Conservation (phyloP, 2,113 vertebrate genomes). For the Uria lomvia region DNA sequence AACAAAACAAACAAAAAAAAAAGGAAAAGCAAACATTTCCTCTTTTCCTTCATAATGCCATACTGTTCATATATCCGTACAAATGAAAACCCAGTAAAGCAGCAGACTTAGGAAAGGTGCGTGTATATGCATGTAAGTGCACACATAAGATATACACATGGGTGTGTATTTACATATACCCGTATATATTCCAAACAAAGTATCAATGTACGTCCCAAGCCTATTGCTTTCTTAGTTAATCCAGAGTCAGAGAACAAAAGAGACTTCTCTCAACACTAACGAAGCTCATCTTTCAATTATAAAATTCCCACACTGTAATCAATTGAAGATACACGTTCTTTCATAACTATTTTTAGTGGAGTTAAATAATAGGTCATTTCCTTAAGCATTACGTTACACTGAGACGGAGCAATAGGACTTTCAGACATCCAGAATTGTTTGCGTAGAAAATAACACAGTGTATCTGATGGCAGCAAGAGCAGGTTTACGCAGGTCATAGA, state of each 20-base stretch:
- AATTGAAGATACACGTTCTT: neutral
- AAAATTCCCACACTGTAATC: neutral
- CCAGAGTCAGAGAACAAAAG: neutral
- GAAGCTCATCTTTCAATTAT: neutral
- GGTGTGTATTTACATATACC: neutral
- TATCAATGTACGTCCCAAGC: neutral
- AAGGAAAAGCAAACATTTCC: neutral
- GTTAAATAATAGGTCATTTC: neutral
- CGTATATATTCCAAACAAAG: neutral
- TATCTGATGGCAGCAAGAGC: neutral
- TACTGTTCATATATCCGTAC: fast-evolving
- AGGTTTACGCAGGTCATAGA: neutral
- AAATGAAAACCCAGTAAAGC: neutral
- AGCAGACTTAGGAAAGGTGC: neutral
- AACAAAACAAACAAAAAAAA: neutral
- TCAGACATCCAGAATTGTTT: neutral
- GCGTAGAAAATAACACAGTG: neutral
- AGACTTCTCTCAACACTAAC: neutral
- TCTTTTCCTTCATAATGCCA: neutral
- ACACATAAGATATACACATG: fast-evolving
- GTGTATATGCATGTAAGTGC: fast-evolving
- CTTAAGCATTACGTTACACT: neutral
- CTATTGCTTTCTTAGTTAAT: neutral
- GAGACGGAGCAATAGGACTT: neutral
- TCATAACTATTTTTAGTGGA: neutral